Evolutionary conservation across 2,888 invertebrate genomes (phyloP).

Genomic region (Andrena camellia): DNA sequence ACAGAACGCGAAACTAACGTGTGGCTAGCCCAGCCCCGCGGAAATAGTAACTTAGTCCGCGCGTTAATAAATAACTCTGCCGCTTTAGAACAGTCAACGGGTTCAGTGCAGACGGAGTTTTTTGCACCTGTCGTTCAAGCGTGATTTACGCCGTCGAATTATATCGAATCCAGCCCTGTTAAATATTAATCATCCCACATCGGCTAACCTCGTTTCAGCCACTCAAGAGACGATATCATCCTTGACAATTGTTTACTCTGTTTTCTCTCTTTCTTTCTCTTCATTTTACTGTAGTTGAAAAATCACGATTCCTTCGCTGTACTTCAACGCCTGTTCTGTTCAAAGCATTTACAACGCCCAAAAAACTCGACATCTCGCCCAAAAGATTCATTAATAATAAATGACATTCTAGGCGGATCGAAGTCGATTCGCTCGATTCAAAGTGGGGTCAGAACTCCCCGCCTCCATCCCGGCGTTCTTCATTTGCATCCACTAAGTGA

Average conservation of each 20-base stretch:
- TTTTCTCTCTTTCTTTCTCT: too few relatives aligned
- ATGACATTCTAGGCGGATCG: too few relatives aligned
- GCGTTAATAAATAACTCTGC: conserved; percentile 63
- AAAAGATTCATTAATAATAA: too few relatives aligned
- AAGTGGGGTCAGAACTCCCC: conserved; percentile 48
- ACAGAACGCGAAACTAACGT: conserved; percentile 44
- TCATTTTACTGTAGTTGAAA: too few relatives aligned
- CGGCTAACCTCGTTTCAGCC: not conserved
- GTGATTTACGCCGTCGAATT: not conserved
- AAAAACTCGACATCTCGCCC: too few relatives aligned
- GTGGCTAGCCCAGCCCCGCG: conserved; percentile 51
- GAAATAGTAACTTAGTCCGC: conserved; percentile 70
- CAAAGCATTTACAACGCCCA: too few relatives aligned
- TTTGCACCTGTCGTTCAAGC: not conserved
- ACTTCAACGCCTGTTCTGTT: too few relatives aligned
- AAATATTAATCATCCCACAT: not conserved
- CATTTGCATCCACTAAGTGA: conserved; percentile 85
- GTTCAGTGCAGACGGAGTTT: not conserved
- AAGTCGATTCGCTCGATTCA: conserved; percentile 52
- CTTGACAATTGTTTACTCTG: too few relatives aligned
- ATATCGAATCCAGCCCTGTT: not conserved
- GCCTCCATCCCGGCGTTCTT: conserved; percentile 25
- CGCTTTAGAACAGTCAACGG: conserved; percentile 59
- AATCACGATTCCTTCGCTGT: too few relatives aligned
- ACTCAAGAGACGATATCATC: not conserved